A percentile compares a stretch with the other conserved stretches of the same genome.
These are phyloP conservation scores for Drosophila barbarae DNA, from an alignment of 2,888 invertebrate species.

Conservation along the genomic window DNA sequence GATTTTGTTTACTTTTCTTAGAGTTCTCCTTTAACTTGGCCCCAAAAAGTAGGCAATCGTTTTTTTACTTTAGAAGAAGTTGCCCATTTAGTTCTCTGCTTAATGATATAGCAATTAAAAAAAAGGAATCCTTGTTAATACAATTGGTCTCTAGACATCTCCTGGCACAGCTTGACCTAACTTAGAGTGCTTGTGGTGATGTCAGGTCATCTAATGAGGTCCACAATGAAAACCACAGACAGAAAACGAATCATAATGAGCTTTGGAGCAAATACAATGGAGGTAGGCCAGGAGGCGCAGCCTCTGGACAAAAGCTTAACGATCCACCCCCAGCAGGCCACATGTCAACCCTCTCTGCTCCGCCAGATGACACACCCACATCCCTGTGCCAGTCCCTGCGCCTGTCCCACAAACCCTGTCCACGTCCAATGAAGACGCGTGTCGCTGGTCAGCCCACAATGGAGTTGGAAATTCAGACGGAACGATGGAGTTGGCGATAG, in stretches of 20 bases:
- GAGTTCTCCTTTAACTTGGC: not conserved
- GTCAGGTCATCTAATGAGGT: constrained; percentile 29
- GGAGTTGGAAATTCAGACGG: constrained; percentile 30
- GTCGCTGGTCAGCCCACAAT: constrained; percentile 65
- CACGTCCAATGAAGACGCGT: constrained; percentile 53
- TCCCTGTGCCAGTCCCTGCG: not conserved
- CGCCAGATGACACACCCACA: constrained; percentile 50
- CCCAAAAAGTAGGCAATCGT: not conserved
- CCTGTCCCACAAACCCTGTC: not conserved
- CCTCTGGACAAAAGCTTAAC: constrained; percentile 25
- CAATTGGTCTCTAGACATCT: not conserved
- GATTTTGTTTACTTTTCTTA: not conserved
- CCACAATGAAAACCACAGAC: constrained; percentile 24
- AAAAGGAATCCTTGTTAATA: not conserved
- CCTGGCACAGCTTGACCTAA: constrained; percentile 18
- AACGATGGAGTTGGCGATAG: constrained; percentile 59
- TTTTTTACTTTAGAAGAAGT: not conserved
- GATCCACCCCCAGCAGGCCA: constrained; percentile 55
- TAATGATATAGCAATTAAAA: not conserved
- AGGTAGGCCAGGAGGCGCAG: constrained; percentile 9
- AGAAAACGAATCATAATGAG: constrained; percentile 7
- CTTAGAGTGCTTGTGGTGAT: constrained; percentile 14
- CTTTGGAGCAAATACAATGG: constrained; percentile 9
- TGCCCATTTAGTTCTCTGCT: not conserved
- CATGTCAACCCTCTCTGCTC: constrained; percentile 45